Evolutionary conservation across 2,888 invertebrate genomes (phyloP), one percentile per base, ranked within the genome.

Genomic region (Drosophila stalkeri): DNA sequence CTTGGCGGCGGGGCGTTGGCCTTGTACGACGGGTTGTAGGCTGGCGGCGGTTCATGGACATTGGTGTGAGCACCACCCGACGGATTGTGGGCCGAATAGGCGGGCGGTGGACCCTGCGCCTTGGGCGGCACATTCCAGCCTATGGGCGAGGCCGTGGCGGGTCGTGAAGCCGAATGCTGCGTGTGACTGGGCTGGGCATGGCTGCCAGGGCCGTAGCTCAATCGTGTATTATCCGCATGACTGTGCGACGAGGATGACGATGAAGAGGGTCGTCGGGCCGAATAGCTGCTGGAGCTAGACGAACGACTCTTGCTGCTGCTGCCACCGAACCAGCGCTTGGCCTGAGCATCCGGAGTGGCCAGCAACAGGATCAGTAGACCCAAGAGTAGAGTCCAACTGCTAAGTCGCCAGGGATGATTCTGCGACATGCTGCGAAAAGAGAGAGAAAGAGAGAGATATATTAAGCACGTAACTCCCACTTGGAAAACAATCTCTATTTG

Each of bases 111-210:
- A 7, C 92, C 93, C 55, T 91, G 91, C 1, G 89, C 52, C 56
- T 92, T 90, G 4, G 91, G 74, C 1, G 89, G 91, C 7, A 91
- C 90, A 83, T 92, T 93, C 93, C 93, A 93, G 31, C 93, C 93
- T 16, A 92, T 86, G 31, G 92, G 89, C 5, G 91, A 69, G 1
- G 86, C 39, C 0, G 62, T 12, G 2, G 72, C 75, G 9, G 77
- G 73, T 6, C 35, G 60, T 3, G 61, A 47, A 11, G 59, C 78
- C 16, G 54, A 14, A 2, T 52, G 51, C 2, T 52, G 52, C 20
- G 70, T 75, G 18, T 80, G 77, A 69, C 82, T 86, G 33, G 60
- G 60, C 69, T 79, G 77, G 3, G 81, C 57, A 11, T 80, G 80
- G n/a, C 67, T 65, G 44, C 72, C 78, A 7, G 77, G 66, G 11